Evolutionary conservation across 2,888 invertebrate genomes (phyloP).

Genomic region (Amitus sp.): DNA sequence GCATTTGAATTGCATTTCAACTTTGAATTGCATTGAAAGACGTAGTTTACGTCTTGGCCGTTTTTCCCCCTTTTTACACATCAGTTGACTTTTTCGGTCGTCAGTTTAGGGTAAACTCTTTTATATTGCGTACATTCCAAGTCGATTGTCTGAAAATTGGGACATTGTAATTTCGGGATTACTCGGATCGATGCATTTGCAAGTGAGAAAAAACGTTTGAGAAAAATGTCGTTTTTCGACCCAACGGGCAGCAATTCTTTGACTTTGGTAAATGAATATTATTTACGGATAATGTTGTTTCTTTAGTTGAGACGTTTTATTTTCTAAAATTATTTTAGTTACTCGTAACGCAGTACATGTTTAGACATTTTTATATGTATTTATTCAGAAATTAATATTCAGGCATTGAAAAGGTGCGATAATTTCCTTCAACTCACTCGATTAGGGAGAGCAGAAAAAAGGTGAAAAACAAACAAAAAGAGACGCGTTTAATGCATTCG

Average conservation of each 20-base stretch:
- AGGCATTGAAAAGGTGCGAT: neutral
- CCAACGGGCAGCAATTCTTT: slow-evolving; percentile 10
- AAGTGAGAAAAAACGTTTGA: neutral
- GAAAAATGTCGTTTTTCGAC: neutral
- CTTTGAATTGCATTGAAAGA: too few relatives aligned
- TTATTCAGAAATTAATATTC: neutral
- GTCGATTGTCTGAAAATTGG: slow-evolving; percentile 12
- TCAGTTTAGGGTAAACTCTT: slow-evolving; percentile 4
- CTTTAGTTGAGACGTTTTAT: neutral
- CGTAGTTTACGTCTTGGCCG: too few relatives aligned
- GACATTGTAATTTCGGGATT: slow-evolving; percentile 5
- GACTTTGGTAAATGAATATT: too few relatives aligned
- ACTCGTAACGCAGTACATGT: too few relatives aligned
- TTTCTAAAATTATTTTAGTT: neutral
- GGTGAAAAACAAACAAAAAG: slow-evolving; percentile 6
- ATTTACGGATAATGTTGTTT: slow-evolving; percentile 19
- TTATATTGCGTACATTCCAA: slow-evolving; percentile 23
- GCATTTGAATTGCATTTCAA: too few relatives aligned
- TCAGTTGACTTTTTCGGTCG: too few relatives aligned
- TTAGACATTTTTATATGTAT: neutral
- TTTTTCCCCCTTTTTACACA: too few relatives aligned
- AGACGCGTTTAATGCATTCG: slow-evolving; percentile 21
- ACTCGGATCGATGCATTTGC: neutral
- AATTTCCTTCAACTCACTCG: slow-evolving; percentile 11
- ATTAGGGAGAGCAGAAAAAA: slow-evolving; percentile 19